phyloP scores from a whole-genome alignment of 2,888 invertebrate genomes.

The Thereva unica region DNA sequence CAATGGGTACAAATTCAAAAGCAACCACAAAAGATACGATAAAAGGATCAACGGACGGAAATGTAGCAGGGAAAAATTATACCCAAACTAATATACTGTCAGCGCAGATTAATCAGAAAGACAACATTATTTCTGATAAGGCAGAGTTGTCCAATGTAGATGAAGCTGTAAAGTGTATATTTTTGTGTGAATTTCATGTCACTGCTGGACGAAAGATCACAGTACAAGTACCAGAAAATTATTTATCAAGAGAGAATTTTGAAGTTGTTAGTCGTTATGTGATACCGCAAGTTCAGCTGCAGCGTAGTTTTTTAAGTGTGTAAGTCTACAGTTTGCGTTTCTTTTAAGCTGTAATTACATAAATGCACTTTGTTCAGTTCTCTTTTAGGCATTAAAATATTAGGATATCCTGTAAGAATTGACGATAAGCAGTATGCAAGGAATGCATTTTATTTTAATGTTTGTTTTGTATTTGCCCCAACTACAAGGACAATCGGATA shows the following conservation, averaged over 20 bases:
- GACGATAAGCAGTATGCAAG: slow-evolving; percentile 78
- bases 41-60: too few species aligned
- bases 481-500: slow-evolving; percentile 77
- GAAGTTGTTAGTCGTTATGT: slow-evolving; percentile 82
- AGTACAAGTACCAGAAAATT: slow-evolving; percentile 79
- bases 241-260: slow-evolving; percentile 79
- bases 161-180: slow-evolving; percentile 76
- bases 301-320: slow-evolving; percentile 78
- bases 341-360: background rate
- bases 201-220: slow-evolving; percentile 78
- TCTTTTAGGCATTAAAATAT: slow-evolving; percentile 72
- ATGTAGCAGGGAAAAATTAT: too few species aligned
- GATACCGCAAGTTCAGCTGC: slow-evolving; percentile 80
- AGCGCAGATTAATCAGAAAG: background rate
- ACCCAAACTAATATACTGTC: too few species aligned
- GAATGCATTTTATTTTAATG: slow-evolving; percentile 82
- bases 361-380: slow-evolving; percentile 61
- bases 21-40: too few species aligned
- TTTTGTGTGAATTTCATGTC: slow-evolving; percentile 76
- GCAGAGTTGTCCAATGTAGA: slow-evolving; percentile 51
- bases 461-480: slow-evolving; percentile 80
- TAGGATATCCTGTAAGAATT: slow-evolving; percentile 79
- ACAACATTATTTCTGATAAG: background rate
- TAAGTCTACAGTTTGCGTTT: slow-evolving; percentile 58
- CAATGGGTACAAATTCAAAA: too few species aligned